Conservation (phyloP, 2,888 invertebrate genomes). For the Sceliomorpha sp. region DNA sequence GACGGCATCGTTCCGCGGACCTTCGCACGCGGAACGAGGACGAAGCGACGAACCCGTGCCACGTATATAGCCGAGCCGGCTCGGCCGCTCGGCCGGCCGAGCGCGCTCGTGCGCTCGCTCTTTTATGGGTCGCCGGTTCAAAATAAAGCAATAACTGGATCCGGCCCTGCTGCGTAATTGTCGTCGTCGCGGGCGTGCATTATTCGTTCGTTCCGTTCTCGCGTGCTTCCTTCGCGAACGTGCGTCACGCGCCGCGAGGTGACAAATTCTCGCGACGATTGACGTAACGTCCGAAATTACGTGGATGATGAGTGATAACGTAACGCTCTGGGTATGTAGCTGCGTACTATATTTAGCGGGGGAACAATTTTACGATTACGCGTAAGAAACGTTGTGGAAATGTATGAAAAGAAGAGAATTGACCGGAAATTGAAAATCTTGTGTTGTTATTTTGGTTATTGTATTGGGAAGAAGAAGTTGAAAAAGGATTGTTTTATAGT, state of each 20-base stretch:
- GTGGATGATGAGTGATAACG: no score
- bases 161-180: conserved; percentile 44
- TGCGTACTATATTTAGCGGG: no score
- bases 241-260: not conserved
- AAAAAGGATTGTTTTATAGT: no score
- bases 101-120: conserved; percentile 23
- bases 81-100: conserved; percentile 24
- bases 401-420: no score
- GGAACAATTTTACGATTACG: no score
- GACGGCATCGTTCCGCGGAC: conserved; percentile 10
- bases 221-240: not conserved
- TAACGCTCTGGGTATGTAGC: no score
- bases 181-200: conserved; percentile 34
- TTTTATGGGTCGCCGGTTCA: conserved; percentile 61
- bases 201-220: conserved; percentile 10
- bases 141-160: conserved; percentile 63
- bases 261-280: not conserved
- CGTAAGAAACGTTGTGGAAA: no score
- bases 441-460: no score
- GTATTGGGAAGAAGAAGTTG: no score
- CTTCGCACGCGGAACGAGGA: conserved; percentile 31
- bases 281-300: no score
- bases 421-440: no score
- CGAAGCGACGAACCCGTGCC: conserved; percentile 38
- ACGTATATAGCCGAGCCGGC: conserved; percentile 38